phyloP scores from a whole-genome alignment of 2,113 vertebrate species.

The Saccopteryx bilineata region DNA sequence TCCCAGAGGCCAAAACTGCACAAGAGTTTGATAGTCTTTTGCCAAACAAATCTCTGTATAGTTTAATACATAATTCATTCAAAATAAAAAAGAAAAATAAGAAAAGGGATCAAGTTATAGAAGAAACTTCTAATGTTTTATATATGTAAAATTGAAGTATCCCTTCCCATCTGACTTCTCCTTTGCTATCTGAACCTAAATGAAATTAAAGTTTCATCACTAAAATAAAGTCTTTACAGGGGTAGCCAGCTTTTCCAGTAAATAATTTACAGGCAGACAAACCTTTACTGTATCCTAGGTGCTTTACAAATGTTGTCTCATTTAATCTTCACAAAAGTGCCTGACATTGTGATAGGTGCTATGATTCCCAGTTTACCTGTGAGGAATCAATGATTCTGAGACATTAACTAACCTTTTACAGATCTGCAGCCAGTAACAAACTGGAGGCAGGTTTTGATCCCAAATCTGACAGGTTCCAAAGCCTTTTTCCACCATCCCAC shows the following conservation, averaged over 20 bases:
- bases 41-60: too few relatives aligned
- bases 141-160: background rate
- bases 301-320: background rate
- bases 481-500: background rate
- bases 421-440: background rate
- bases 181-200: background rate
- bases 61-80: too few relatives aligned
- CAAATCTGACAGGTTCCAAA: background rate
- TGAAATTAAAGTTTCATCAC: constrained; percentile 21
- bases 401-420: background rate
- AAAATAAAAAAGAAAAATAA: too few relatives aligned
- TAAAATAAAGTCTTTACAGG: background rate
- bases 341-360: background rate
- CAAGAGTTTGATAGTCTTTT: too few relatives aligned
- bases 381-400: background rate
- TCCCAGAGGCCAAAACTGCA: too few relatives aligned
- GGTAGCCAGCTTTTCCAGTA: background rate
- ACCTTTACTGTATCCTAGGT: background rate
- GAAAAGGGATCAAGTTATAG: background rate
- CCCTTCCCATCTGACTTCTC: background rate
- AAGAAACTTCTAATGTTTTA: background rate
- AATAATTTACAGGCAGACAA: background rate
- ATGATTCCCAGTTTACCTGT: background rate
- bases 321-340: background rate
- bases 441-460: background rate